Evolutionary conservation across 2,888 invertebrate species (phyloP).

Genomic region (Leptopterna dolabrata): DNA sequence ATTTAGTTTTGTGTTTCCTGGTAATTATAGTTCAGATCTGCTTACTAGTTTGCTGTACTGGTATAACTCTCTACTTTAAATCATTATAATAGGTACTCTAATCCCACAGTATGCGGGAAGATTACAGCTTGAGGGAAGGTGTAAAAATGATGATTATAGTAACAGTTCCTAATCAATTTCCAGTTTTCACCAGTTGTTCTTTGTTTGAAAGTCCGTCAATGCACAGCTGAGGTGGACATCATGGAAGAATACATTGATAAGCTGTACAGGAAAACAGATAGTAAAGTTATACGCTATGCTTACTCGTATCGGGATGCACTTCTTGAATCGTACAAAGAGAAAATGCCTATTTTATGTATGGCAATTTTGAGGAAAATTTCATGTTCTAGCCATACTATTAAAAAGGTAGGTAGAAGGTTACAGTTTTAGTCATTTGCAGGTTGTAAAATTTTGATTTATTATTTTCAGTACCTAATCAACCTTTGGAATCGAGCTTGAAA

Average conservation of each 20-base stretch:
- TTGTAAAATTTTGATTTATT: too few species aligned
- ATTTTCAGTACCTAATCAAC: too few species aligned
- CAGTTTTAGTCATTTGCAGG: too few species aligned
- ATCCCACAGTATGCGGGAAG: too few species aligned
- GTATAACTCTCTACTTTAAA: too few species aligned
- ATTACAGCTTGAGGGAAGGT: too few species aligned
- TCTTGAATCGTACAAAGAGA: not conserved
- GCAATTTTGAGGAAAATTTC: not conserved
- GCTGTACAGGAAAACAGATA: not conserved
- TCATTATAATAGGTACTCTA: not conserved
- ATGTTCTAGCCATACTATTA: not conserved
- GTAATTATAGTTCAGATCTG: too few species aligned
- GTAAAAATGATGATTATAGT: not conserved
- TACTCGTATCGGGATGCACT: not conserved
- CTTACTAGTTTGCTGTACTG: too few species aligned
- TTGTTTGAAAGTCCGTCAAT: not conserved
- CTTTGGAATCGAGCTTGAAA: too few species aligned
- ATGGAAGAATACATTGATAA: slow-evolving; percentile 22
- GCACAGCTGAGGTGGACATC: not conserved
- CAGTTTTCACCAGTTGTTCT: not conserved
- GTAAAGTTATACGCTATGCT: not conserved
- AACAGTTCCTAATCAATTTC: not conserved
- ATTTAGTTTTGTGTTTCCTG: not conserved
- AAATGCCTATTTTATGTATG: not conserved
- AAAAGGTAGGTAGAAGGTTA: not conserved